Percentiles rank a stretch among this genome's conserved stretches.
These are phyloP conservation scores for Micropterix aruncella DNA, from an alignment of 2,888 invertebrate genomes.

Conservation along the genomic window DNA sequence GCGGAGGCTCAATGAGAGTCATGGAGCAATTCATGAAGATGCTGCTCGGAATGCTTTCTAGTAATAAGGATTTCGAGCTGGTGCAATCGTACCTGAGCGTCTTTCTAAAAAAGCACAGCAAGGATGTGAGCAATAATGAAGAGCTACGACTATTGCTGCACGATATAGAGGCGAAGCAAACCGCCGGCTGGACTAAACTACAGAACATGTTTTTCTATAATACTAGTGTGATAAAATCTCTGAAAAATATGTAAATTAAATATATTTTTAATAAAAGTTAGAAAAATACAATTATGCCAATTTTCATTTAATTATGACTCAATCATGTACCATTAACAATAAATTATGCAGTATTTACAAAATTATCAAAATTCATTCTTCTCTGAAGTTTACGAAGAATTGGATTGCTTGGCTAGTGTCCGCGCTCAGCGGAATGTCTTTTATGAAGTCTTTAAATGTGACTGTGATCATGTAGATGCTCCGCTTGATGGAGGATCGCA, in stretches of 20 bases:
- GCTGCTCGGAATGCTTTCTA: conserved; percentile 53
- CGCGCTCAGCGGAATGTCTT: conserved; percentile 47
- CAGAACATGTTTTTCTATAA: conserved; percentile 59
- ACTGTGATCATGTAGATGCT: conserved; percentile 57
- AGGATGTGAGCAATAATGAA: conserved; percentile 37
- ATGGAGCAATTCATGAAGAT: conserved; percentile 69
- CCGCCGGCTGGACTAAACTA: conserved; percentile 48
- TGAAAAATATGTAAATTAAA: conserved; percentile 45
- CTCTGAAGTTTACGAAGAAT: conserved; percentile 46
- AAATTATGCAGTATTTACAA: too few relatives aligned
- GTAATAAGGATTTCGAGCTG: conserved; percentile 76
- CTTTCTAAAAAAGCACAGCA: conserved; percentile 71
- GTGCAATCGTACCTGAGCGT: conserved; percentile 80
- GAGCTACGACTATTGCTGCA: conserved; percentile 39
- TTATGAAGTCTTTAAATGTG: conserved; percentile 51
- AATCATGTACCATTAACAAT: too few relatives aligned
- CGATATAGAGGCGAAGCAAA: conserved; percentile 42
- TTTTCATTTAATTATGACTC: too few relatives aligned
- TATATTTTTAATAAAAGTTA: too few relatives aligned
- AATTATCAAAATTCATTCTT: conserved; percentile 20
- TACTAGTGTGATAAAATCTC: conserved; percentile 59
- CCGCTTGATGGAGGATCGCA: conserved; percentile 51
- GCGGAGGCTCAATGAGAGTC: conserved; percentile 53
- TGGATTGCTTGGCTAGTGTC: conserved; percentile 47
- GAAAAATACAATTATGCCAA: too few relatives aligned